Conservation (phyloP, 1,140 invertebrate species). For the Agrilus planipennis region DNA sequence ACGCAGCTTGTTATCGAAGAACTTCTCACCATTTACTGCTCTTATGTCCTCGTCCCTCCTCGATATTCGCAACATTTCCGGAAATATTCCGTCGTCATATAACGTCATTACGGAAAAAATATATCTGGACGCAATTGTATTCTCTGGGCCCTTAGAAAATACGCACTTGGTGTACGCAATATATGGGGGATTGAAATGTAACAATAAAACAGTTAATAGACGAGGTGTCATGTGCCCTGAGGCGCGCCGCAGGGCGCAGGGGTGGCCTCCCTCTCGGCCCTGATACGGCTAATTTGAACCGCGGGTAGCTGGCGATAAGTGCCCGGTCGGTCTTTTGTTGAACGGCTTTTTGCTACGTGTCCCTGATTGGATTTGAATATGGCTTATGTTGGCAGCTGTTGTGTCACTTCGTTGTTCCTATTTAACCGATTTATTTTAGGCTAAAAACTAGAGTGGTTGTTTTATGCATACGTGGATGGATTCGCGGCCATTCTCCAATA, state of each 20-base stretch:
- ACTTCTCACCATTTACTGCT: no score
- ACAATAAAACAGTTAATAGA: slow-evolving; percentile 36
- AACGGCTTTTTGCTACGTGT: slow-evolving; percentile 24
- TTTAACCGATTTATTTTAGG: no score
- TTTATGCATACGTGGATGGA: no score
- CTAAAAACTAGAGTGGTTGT: no score
- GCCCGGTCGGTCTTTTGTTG: slow-evolving; percentile 20
- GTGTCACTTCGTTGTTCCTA: no score
- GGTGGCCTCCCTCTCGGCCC: slow-evolving; percentile 18
- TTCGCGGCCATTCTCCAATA: no score
- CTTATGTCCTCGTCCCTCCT: no score
- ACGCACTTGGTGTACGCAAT: slow-evolving; percentile 12
- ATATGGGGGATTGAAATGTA: slow-evolving; percentile 29
- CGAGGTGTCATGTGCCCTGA: slow-evolving; percentile 32
- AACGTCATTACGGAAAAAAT: slow-evolving; percentile 24
- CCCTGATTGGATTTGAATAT: slow-evolving; percentile 29
- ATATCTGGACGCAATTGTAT: slow-evolving; percentile 14
- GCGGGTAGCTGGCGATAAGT: slow-evolving; percentile 32
- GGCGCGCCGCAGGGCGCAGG: slow-evolving; percentile 22
- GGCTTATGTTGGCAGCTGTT: slow-evolving; percentile 12
- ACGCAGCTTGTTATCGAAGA: no score
- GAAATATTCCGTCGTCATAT: slow-evolving; percentile 14
- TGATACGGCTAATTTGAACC: slow-evolving; percentile 35
- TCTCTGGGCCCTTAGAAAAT: slow-evolving; percentile 11
- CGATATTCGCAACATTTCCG: no score